Conservation (phyloP, 2,888 invertebrate genomes). For the Crossocerus cetratus region DNA sequence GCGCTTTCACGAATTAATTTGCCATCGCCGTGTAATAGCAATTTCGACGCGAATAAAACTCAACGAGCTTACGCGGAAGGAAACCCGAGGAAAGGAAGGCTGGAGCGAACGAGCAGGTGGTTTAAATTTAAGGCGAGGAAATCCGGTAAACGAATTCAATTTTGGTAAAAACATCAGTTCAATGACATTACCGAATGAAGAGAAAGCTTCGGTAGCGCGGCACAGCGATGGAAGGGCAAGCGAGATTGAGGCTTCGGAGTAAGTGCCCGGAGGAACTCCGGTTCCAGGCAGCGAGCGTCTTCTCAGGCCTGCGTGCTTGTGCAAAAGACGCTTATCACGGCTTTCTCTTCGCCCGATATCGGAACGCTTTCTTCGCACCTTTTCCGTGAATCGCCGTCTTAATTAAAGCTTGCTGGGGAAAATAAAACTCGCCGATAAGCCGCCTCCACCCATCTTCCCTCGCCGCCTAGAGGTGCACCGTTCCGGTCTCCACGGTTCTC, state of each 20-base stretch:
- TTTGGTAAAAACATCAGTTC: constrained; percentile 30
- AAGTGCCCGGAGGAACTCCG: neutral
- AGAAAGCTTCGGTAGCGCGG: too few relatives aligned
- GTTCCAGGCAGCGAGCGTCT: neutral
- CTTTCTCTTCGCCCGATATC: too few relatives aligned
- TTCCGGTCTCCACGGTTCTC: neutral
- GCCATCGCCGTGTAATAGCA: too few relatives aligned
- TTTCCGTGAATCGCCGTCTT: neutral
- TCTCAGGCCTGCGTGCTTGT: neutral
- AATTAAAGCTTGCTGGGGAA: neutral
- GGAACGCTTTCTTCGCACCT: too few relatives aligned
- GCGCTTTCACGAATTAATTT: too few relatives aligned
- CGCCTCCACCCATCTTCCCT: too few relatives aligned
- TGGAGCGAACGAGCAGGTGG: neutral
- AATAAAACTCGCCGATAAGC: neutral
- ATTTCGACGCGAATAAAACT: too few relatives aligned
- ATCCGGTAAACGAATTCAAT: constrained; percentile 35
- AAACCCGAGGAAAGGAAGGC: constrained; percentile 2
- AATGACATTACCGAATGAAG: constrained; percentile 4
- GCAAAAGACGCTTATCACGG: neutral
- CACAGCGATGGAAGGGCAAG: too few relatives aligned
- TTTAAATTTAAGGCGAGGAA: constrained; percentile 11
- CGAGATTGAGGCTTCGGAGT: too few relatives aligned
- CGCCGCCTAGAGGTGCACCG: neutral
- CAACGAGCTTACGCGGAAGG: neutral